Evolutionary conservation across 2,888 invertebrate genomes (phyloP).

Genomic region (Panopea generosa): DNA sequence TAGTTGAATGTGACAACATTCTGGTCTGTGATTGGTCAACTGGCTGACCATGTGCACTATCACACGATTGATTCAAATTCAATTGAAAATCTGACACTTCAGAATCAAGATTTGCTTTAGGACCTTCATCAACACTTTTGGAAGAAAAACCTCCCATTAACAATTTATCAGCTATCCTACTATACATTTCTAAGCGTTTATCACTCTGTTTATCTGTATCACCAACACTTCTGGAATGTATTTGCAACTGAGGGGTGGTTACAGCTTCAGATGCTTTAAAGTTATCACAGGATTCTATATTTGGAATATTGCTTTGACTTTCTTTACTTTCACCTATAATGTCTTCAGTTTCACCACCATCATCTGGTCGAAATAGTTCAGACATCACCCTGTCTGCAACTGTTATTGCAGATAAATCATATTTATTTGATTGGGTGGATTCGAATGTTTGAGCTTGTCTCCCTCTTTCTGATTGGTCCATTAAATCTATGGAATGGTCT

Average conservation of each 20-base stretch:
- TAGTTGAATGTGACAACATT: background rate
- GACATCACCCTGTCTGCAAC: constrained; percentile 47
- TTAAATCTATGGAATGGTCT: constrained; percentile 52
- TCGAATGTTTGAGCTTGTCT: constrained; percentile 18
- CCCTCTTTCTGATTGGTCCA: constrained; percentile 54
- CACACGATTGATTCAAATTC: background rate
- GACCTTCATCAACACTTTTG: background rate
- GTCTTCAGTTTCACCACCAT: background rate
- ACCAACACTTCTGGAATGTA: constrained; percentile 34
- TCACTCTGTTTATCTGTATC: constrained; percentile 9
- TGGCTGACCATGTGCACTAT: background rate
- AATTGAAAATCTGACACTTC: background rate
- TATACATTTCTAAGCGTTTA: constrained; percentile 35
- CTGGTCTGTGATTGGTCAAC: background rate
- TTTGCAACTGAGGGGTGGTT: background rate
- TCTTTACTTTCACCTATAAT: background rate
- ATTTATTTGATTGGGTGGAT: constrained; percentile 9
- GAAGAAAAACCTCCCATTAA: constrained; percentile 32
- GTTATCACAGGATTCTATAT: constrained; percentile 35
- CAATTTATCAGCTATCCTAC: constrained; percentile 45
- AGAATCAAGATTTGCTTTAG: background rate
- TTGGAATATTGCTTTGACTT: constrained; percentile 22
- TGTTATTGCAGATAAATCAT: constrained; percentile 20
- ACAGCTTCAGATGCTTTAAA: constrained; percentile 6
- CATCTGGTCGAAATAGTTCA: constrained; percentile 32